phyloP scores from a whole-genome alignment of 1,140 invertebrate genomes.

The Drosophila triauraria region DNA sequence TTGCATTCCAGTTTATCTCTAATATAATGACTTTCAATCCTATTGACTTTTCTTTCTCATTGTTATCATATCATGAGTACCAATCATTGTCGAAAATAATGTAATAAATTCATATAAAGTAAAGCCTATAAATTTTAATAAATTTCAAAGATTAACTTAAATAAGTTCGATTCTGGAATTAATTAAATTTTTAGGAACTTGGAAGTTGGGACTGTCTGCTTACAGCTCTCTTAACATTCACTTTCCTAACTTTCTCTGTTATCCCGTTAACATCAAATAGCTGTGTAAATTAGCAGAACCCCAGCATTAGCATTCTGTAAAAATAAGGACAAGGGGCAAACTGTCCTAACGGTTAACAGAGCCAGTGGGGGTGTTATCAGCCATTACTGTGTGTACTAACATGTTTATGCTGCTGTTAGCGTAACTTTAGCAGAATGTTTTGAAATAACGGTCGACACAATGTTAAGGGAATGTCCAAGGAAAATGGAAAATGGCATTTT shows the following conservation, averaged over 20 bases:
- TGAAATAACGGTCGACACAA: conserved; percentile 10
- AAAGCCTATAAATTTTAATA: background rate
- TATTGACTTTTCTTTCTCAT: background rate
- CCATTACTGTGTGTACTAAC: background rate
- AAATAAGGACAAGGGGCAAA: conserved; percentile 6
- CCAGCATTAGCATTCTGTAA: conserved; percentile 7
- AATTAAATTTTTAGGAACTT: too few species aligned
- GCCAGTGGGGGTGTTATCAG: conserved; percentile 13
- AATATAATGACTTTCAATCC: too few species aligned
- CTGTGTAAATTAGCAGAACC: background rate
- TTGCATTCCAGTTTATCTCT: background rate
- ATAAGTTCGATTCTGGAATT: background rate
- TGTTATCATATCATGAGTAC: too few species aligned
- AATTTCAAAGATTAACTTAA: background rate
- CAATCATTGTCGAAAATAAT: background rate
- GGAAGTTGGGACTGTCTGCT: background rate
- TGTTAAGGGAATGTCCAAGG: background rate
- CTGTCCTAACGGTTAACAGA: conserved; percentile 75
- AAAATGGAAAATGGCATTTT: background rate
- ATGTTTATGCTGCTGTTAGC: background rate
- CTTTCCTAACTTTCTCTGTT: background rate
- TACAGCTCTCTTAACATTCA: background rate
- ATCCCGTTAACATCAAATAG: background rate
- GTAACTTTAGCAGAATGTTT: conserved; percentile 12
- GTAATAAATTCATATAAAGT: too few species aligned